Conservation (phyloP, 2,797 vertebrate genomes). For the Periparus ater region DNA sequence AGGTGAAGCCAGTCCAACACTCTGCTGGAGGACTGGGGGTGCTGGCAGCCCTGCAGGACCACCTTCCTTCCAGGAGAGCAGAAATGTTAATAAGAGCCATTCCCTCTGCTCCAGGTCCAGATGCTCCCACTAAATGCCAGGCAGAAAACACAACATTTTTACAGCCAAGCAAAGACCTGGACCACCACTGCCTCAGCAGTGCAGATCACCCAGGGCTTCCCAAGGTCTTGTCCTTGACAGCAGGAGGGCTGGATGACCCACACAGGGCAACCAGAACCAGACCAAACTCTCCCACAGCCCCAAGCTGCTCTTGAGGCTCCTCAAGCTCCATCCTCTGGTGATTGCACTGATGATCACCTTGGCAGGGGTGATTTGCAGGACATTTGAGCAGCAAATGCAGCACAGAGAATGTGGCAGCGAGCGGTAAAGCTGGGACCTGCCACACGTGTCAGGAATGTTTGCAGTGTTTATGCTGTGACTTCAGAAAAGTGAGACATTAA, state of each 20-base stretch:
- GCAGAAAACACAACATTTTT: not conserved
- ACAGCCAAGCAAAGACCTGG: not conserved
- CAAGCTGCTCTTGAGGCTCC: not conserved
- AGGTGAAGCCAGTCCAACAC: not conserved
- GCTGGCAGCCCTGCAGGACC: not conserved
- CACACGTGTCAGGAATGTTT: accelerated
- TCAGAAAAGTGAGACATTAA: not conserved
- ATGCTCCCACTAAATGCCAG: too few species aligned
- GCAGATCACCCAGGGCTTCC: not conserved
- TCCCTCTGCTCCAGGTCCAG: not conserved
- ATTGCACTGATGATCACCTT: not conserved
- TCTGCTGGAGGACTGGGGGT: not conserved
- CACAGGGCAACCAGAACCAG: not conserved
- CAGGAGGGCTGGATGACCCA: not conserved
- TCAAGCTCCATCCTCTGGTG: not conserved
- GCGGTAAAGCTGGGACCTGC: not conserved
- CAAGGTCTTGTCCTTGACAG: accelerated
- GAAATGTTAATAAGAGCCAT: not conserved
- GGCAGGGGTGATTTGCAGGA: not conserved
- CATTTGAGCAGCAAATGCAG: not conserved
- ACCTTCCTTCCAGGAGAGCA: not conserved
- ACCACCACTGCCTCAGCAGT: not conserved
- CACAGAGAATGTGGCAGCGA: accelerated
- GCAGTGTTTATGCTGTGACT: not conserved
- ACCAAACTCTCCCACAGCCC: not conserved